Evolutionary conservation across 2,797 vertebrate species (phyloP).

Genomic region (Cryptoprocta ferox): DNA sequence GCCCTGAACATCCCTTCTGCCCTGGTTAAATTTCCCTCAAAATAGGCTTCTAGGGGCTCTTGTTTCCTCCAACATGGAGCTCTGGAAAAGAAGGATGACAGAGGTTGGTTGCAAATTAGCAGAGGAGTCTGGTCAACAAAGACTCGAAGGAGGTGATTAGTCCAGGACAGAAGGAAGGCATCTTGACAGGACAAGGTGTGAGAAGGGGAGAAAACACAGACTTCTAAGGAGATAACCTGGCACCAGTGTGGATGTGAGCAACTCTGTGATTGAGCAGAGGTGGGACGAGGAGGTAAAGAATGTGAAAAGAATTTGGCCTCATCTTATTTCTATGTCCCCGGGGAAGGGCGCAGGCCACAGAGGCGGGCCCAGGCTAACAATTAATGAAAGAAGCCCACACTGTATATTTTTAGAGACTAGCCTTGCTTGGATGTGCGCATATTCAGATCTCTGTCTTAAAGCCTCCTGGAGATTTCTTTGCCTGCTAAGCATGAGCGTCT

Average conservation of each 20-base stretch:
- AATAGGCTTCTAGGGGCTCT: background rate
- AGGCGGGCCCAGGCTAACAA: too few species aligned
- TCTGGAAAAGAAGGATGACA: background rate
- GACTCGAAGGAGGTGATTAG: background rate
- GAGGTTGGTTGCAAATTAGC: background rate
- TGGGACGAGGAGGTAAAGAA: background rate
- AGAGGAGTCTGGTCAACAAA: background rate
- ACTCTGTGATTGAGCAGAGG: background rate
- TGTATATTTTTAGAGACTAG: background rate
- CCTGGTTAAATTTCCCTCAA: background rate
- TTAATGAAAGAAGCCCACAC: background rate
- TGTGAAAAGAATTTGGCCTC: background rate
- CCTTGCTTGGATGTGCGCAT: background rate
- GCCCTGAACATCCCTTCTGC: background rate
- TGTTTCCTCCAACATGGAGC: background rate
- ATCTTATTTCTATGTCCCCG: background rate
- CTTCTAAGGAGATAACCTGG: background rate
- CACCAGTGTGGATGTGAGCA: background rate
- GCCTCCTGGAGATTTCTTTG: background rate
- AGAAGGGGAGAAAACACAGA: background rate
- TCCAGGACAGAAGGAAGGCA: background rate
- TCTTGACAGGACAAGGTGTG: background rate
- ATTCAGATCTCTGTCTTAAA: background rate
- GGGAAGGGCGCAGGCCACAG: background rate
- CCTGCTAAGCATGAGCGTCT: background rate